A percentile compares a stretch with the other conserved stretches of the same genome.
Conservation (phyloP, 1,140 invertebrate species). For the Mercenaria mercenaria region DNA sequence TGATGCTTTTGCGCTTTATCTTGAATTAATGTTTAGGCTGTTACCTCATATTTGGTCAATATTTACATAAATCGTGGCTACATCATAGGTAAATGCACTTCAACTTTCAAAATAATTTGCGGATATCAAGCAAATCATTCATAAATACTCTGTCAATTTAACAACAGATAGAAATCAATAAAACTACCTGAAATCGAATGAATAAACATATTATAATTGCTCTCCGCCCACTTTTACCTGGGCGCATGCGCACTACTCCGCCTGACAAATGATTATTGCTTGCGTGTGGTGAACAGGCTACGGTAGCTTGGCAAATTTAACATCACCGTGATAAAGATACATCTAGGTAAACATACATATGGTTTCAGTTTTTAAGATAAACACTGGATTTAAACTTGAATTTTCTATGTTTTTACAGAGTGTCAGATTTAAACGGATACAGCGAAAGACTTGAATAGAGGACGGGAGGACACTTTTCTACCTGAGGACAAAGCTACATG, state of each 20-base stretch:
- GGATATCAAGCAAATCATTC: constrained; percentile 26
- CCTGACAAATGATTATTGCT: constrained; percentile 41
- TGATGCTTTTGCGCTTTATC: not conserved
- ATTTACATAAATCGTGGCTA: not conserved
- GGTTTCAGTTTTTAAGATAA: constrained; percentile 17
- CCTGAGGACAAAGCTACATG: not conserved
- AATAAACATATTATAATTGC: constrained; percentile 48
- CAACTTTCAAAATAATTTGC: not conserved
- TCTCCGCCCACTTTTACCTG: not conserved
- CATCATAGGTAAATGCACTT: not conserved
- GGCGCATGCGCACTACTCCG: constrained; percentile 41
- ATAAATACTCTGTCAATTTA: constrained; percentile 58
- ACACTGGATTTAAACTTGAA: not conserved
- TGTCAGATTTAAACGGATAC: not conserved
- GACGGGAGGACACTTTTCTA: not conserved
- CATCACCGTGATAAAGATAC: constrained; percentile 15
- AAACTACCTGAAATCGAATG: constrained; percentile 54
- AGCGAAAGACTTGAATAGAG: not conserved
- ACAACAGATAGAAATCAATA: constrained; percentile 53
- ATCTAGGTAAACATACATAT: not conserved
- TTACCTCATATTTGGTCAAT: not conserved
- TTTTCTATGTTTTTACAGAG: constrained; percentile 24
- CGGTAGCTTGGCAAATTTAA: constrained; percentile 7
- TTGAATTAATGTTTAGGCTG: not conserved
- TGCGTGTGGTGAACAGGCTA: constrained; percentile 3